Evolutionary conservation across 1,140 invertebrate species (phyloP).

Genomic region (Stegodyphus mimosarum): DNA sequence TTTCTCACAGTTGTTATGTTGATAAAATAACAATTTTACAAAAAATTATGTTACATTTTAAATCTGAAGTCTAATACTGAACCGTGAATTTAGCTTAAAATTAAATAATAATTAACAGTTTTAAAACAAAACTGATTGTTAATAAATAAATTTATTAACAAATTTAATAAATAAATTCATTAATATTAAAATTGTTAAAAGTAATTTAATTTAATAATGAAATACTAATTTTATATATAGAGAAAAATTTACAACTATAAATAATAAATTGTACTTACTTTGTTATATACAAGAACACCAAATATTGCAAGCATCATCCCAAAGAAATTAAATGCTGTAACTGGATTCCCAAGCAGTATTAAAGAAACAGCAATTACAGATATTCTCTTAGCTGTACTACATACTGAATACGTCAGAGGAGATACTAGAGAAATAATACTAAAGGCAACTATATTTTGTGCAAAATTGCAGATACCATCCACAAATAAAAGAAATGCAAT

Average conservation of each 20-base stretch:
- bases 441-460: slow-evolving; percentile 96
- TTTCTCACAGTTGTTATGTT: no score
- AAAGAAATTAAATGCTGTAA: slow-evolving; percentile 85
- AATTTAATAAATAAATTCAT: no score
- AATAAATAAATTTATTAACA: no score
- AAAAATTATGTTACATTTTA: no score
- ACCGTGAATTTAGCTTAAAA: no score
- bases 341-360: slow-evolving; percentile 90
- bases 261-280: slow-evolving; percentile 70
- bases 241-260: neutral
- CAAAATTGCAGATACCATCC: slow-evolving; percentile 91
- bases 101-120: no score
- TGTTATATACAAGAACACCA: slow-evolving; percentile 91
- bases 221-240: no score
- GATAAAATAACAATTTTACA: no score
- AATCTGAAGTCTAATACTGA: no score
- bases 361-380: slow-evolving; percentile 91
- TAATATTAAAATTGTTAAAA: no score
- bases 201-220: no score
- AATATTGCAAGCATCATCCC: slow-evolving; percentile 92
- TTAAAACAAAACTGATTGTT: no score
- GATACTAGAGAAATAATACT: slow-evolving; percentile 86
- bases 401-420: slow-evolving; percentile 93
- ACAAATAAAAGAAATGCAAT: slow-evolving; percentile 75
- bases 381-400: slow-evolving; percentile 94